Evolutionary conservation across 2,888 invertebrate species (phyloP), one percentile per base, ranked within the genome.

Genomic region (Temnothorax unifasciatus): DNA sequence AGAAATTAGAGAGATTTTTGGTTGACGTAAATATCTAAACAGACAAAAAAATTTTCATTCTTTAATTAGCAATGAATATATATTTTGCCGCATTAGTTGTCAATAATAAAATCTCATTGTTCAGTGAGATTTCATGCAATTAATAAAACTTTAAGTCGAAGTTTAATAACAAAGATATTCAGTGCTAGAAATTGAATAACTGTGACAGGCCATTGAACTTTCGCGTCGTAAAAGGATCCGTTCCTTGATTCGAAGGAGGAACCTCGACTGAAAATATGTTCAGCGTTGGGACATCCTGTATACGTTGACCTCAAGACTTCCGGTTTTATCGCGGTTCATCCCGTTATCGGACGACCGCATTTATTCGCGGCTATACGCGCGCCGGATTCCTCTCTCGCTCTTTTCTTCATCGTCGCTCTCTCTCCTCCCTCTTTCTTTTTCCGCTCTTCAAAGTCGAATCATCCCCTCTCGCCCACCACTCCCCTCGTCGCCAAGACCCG

Each of bases 241-340:
- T 50, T 21, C 25, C 38, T 25, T 41, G 47, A 77, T 82, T 29
- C 52, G 66, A 21, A 3, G 64, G n/a, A 57, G 47, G n/a, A 57
- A 47, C 38, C 18, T 44, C 44, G 13, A 0, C 2, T 44, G 77
- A 59, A 59, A 77, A 73, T 77, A 41, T 11, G 6, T 50, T 6
- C 57, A 50, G 18, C 9, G 59, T 25, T 73, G 73, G 25, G 59
- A 38, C 59, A 47, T 38, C 71, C 79, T 81, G 73, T 81, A 81
- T n/a, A 50, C 13, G 9, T 52, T 79, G 59, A 79, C 76, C 76
- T 54, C 52, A n/a, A 52, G 83, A 76, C 66, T 86, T 86, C 83
- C 87, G 86, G 81, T 84, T 86, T 66, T 84, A 87, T 87, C 86
- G 86, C 64, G 64, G 71, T 86, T 81, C 76, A 59, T 76, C 64